phyloP scores from a whole-genome alignment of 2,113 vertebrate species.

The Cochlearius cochlearius region DNA sequence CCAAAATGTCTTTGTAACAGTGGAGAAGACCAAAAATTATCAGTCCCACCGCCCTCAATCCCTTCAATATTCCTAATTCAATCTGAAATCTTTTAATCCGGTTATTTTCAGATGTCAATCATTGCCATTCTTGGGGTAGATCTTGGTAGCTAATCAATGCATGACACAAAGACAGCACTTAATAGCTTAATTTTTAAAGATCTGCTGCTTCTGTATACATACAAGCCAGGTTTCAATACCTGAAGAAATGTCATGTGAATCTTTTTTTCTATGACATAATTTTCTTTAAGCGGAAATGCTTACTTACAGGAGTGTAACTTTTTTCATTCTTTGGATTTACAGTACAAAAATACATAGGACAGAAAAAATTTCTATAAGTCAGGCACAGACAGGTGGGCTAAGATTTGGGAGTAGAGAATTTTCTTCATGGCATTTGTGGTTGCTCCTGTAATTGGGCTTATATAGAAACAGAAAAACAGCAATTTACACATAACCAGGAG shows the following conservation, averaged over 20 bases:
- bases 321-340: neutral
- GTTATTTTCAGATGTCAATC: neutral
- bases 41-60: neutral
- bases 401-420: neutral
- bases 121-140: neutral
- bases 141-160: neutral
- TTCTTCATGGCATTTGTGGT: neutral
- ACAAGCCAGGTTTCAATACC: neutral
- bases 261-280: neutral
- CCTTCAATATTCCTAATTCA: neutral
- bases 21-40: neutral
- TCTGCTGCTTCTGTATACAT: neutral
- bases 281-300: neutral
- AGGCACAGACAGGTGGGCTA: rapidly evolving
- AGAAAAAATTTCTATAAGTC: neutral
- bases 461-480: neutral
- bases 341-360: neutral
- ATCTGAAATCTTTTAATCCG: neutral
- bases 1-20: neutral
- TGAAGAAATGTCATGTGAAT: neutral
- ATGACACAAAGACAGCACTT: neutral
- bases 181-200: neutral
- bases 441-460: neutral
- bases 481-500: neutral
- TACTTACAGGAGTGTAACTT: neutral